Base-by-base conservation (phyloP, 2,113 vertebrate genomes). In the Scartelaos histophorus region DNA sequence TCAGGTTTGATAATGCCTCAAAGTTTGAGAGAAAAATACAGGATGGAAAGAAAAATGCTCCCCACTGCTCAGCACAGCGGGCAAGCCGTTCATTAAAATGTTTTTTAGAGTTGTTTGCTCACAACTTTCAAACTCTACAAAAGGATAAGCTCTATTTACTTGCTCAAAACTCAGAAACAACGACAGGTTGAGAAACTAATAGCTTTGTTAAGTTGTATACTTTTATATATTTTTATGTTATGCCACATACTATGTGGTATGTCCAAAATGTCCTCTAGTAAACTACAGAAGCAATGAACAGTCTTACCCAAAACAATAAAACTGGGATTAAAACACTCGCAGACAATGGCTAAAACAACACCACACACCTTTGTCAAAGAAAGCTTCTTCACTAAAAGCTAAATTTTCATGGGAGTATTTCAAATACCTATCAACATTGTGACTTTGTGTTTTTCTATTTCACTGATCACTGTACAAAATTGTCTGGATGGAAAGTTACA, bases 1-100 rank as follows among this genome's bases (percentile, higher is more conserved):
- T 94, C 93, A 94, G 92, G 92, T 93, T 94, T 82, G 91, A 88
- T 94, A 94, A 94, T 94, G 93, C 93, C 93, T 94, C 91, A 79
- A 87, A 85, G 85, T 86, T 84, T 70, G 74, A 88, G 83, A 88
- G 87, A 87, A 78, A 87, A 88, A 85, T 79, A 87, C 62, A 81
- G 81, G 87, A 84, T 75, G 76, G 82, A 84, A 76, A 78, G 82
- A 86, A 73, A 80, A 84, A 80, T 54, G 79, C 75, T 85, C 74
- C 76, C 78, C 13, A 75, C 81, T 81, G 70, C 10, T 87, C 76
- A 58, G 72, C 86, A 75, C 87, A 82, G 69, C 62, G 19, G 85
- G 87, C 49, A 77, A 89, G 88, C 84, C 72, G 34, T 38, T 77
- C 85, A 76, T 71, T 80, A 81, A 81, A 87, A 73, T 90, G 78